Conservation (phyloP, 2,888 invertebrate species). For the Hyalella azteca region DNA sequence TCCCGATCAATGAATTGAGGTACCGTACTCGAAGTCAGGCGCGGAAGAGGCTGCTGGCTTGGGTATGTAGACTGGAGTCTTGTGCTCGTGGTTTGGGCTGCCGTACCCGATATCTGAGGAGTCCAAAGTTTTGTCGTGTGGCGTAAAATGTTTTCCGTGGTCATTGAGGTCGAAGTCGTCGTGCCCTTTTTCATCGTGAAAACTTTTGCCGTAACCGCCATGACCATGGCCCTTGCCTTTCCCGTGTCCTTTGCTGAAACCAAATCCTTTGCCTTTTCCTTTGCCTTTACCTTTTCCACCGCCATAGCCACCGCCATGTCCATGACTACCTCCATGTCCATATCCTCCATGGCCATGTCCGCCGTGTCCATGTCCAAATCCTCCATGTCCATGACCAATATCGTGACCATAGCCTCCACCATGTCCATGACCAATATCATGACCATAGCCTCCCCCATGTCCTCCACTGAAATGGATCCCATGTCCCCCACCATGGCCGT, state of each 20-base stretch:
- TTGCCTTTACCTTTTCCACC: constrained; percentile 4
- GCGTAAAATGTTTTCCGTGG: not conserved
- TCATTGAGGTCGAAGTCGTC: not conserved
- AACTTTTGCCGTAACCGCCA: not conserved
- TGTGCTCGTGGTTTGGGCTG: not conserved
- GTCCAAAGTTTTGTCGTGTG: not conserved
- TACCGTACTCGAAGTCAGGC: not conserved
- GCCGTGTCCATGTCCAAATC: not conserved
- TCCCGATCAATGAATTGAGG: too few species aligned
- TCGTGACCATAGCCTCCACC: constrained; percentile 20
- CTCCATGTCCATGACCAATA: not conserved
- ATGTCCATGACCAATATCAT: constrained; percentile 9
- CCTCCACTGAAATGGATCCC: not conserved
- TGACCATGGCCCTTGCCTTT: constrained; percentile 5
- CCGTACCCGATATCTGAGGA: not conserved
- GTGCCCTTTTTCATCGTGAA: not conserved
- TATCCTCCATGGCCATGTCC: not conserved
- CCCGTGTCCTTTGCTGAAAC: not conserved
- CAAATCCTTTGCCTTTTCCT: constrained; percentile 6
- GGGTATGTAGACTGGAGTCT: constrained; percentile 21
- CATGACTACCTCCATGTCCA: not conserved
- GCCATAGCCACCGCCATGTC: not conserved
- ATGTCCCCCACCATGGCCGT: not conserved
- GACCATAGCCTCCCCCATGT: constrained; percentile 41
- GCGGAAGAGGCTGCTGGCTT: not conserved